These are phyloP conservation scores for Coccyzus lansbergi DNA, from an alignment of 2,797 vertebrate genomes.

Conservation along the genomic window DNA sequence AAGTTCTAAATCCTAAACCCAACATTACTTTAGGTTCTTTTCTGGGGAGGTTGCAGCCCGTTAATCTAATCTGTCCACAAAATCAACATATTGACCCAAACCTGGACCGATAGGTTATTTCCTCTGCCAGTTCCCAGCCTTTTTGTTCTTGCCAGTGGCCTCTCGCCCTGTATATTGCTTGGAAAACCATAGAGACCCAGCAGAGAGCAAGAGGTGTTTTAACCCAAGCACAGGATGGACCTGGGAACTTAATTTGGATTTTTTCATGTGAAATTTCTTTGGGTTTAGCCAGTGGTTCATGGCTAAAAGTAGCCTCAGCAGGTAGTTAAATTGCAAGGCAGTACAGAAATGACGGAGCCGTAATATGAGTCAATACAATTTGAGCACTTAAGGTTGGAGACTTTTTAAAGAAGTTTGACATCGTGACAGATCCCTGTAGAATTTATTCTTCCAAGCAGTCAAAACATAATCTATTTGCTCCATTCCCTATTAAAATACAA, in stretches of 20 bases:
- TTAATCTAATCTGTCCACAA: background rate
- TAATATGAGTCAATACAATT: background rate
- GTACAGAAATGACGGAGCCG: slow-evolving; percentile 1
- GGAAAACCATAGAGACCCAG: background rate
- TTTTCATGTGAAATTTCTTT: background rate
- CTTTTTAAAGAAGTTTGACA: background rate
- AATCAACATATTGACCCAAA: background rate
- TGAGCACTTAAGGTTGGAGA: background rate
- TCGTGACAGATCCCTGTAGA: slow-evolving; percentile 28
- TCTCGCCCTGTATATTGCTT: rapidly evolving
- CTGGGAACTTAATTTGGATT: background rate
- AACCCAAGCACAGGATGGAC: background rate
- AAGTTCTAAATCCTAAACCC: background rate
- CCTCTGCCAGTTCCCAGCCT: background rate
- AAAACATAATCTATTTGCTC: slow-evolving; percentile 54
- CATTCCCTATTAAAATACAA: slow-evolving; percentile 60
- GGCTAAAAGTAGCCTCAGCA: background rate
- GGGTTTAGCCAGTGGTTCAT: background rate
- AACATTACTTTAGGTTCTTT: background rate
- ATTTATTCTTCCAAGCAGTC: slow-evolving; percentile 35
- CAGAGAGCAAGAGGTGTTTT: background rate
- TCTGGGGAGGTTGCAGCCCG: background rate
- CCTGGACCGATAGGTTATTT: background rate
- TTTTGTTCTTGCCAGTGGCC: background rate
- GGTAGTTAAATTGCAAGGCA: background rate